Percentiles rank a stretch among this genome's conserved stretches.
Evolutionary conservation across 2,797 vertebrate species (phyloP).

Genomic region (Coregonus suidteri): DNA sequence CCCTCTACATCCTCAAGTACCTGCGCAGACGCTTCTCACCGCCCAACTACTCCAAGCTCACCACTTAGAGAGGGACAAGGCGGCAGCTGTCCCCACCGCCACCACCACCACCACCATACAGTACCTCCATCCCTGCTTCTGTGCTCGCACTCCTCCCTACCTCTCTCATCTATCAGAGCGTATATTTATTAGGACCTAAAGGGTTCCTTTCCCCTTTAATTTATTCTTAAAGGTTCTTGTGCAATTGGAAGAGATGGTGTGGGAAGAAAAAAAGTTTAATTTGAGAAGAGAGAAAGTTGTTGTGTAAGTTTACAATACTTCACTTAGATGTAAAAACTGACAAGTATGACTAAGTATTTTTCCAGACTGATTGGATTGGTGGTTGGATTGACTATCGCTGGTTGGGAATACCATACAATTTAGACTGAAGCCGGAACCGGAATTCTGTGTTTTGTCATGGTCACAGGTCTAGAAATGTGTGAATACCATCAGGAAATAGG

Average conservation of each 20-base stretch:
- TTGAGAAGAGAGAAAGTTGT: conserved; percentile 22
- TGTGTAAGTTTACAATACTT: not conserved
- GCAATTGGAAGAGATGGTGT: conserved; percentile 6
- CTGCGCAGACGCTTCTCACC: conserved; percentile 94
- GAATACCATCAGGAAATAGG: conserved; percentile 2
- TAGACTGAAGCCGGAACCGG: not conserved
- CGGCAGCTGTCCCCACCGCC: too few species aligned
- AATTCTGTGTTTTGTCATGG: conserved; percentile 9
- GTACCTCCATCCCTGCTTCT: not conserved
- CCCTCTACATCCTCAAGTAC: conserved; percentile 98
- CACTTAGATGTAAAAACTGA: conserved; percentile 42
- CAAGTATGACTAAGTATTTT: not conserved
- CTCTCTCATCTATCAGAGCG: conserved; percentile 27
- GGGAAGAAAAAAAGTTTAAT: conserved; percentile 10
- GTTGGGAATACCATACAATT: too few species aligned
- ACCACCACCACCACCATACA: too few species aligned
- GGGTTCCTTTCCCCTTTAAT: conserved; percentile 33
- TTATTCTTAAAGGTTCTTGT: conserved; percentile 17
- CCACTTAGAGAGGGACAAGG: conserved; percentile 62
- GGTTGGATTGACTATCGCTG: not conserved
- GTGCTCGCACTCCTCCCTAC: not conserved
- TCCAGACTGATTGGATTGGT: not conserved
- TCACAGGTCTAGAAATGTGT: not conserved
- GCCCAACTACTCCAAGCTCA: conserved; percentile 97
- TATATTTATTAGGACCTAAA: conserved; percentile 27